Conservation (phyloP, 92 coral and sea anemone genomes). For the Umimayanthus chanpuru region DNA sequence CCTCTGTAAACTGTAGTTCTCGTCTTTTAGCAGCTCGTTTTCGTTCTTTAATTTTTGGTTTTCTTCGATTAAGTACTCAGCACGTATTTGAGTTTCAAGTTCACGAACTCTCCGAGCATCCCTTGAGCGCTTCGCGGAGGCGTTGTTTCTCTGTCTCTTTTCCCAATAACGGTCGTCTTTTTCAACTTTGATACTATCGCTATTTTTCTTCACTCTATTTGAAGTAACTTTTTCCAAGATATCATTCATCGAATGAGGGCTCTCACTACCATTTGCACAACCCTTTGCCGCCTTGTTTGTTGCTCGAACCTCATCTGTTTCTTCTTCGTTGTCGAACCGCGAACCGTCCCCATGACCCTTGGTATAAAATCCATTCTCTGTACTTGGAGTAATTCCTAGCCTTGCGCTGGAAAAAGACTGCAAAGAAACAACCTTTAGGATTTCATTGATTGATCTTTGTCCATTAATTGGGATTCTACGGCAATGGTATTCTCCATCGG, state of each 20-base stretch:
- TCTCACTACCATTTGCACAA: slow-evolving; percentile 3
- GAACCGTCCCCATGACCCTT: slow-evolving; percentile 45
- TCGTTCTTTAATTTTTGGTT: slow-evolving; percentile 72
- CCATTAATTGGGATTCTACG: slow-evolving; percentile 66
- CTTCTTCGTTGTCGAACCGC: slow-evolving; percentile 12
- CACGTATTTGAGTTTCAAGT: slow-evolving; percentile 89
- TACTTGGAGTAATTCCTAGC: slow-evolving; percentile 44
- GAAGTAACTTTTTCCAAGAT: slow-evolving; percentile 15
- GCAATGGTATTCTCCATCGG: slow-evolving; percentile 56
- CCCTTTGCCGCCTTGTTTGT: not conserved
- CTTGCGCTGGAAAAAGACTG: slow-evolving; percentile 84
- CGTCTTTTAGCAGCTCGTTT: slow-evolving; percentile 75
- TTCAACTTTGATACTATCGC: slow-evolving; percentile 11
- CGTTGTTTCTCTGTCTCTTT: slow-evolving; percentile 83
- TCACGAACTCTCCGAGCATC: slow-evolving; percentile 91
- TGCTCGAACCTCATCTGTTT: slow-evolving; percentile 18
- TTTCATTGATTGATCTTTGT: slow-evolving; percentile 83
- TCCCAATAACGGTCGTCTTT: slow-evolving; percentile 91
- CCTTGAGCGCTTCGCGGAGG: slow-evolving; percentile 88
- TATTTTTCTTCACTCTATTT: slow-evolving; percentile 12
- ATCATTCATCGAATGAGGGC: slow-evolving; percentile 15
- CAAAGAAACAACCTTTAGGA: slow-evolving; percentile 82
- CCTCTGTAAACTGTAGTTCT: slow-evolving; percentile 69
- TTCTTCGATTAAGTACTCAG: slow-evolving; percentile 83
- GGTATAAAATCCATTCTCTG: slow-evolving; percentile 28